These are phyloP conservation scores for Rhincodon typus DNA, from an alignment of 2,797 vertebrate species.

Conservation along the genomic window DNA sequence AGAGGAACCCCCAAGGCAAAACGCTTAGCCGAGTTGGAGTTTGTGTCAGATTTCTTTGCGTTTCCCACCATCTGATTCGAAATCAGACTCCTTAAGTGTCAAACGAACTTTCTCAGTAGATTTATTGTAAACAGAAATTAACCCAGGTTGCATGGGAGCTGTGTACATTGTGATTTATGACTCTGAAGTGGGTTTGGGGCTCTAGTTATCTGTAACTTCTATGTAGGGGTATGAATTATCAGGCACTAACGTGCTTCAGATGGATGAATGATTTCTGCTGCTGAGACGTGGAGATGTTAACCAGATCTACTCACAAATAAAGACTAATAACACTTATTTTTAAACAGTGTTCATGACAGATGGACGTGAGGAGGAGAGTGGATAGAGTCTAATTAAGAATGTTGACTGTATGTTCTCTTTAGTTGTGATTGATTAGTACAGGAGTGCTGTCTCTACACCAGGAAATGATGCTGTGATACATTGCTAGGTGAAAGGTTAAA, in stretches of 20 bases:
- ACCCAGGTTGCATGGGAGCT: constrained; percentile 61
- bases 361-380: constrained; percentile 69
- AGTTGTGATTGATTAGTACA: constrained; percentile 71
- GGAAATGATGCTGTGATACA: constrained; percentile 77
- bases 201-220: constrained; percentile 70
- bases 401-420: constrained; percentile 62
- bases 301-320: constrained; percentile 79
- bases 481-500: constrained; percentile 72
- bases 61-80: constrained; percentile 47
- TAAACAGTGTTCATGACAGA: constrained; percentile 81
- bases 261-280: constrained; percentile 62
- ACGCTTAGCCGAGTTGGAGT: constrained; percentile 21
- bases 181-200: constrained; percentile 58
- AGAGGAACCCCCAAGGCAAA: constrained; percentile 16
- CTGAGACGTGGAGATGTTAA: constrained; percentile 67
- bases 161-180: constrained; percentile 71
- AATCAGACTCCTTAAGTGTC: constrained; percentile 54
- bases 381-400: constrained; percentile 67
- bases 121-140: constrained; percentile 70
- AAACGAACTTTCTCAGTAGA: constrained; percentile 55
- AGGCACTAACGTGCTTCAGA: constrained; percentile 52
- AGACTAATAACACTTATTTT: constrained; percentile 86
- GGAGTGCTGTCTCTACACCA: constrained; percentile 70
- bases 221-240: constrained; percentile 60
- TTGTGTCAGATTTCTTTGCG: constrained; percentile 32